Base-by-base conservation (phyloP, 1,140 invertebrate genomes). In the Glossosoma conforme region DNA sequence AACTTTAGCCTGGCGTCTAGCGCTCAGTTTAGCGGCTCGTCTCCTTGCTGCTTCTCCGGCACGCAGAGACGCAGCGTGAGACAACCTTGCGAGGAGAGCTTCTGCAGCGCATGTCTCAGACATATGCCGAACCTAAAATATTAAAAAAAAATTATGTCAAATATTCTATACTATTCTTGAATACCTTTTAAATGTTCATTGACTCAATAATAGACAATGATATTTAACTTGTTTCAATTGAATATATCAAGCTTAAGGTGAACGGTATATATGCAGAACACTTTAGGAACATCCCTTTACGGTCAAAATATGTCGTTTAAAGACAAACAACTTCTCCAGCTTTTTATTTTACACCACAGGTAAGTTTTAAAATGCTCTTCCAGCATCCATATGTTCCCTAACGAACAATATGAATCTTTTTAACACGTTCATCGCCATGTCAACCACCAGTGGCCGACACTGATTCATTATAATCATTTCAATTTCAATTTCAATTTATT, bases 51-150 rank as follows among this genome's bases (percentile, higher is more conserved):
- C 71, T 64, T 87, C 85, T 43, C 82, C 47, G 10, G 87, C 87
- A 54, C 86, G 69, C 25, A 91, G 58, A 56, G 82, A 87, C 0
- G 89, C 85, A 59, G 86, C 79, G 71, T 92, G 93, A n/a, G 88
- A 90, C 11, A 93, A 73, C 25, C 91, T 74, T 1, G 91, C 87
- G 60, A 92, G 71, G 44, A 90, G 65, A 18, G 90, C 89, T 62
- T 93, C 90, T 5, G 85, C 85, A 11, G 90, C 91, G 66, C 91
- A 86, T 35, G 76, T 76, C 48, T 91, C 87, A 0, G 85, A 86
- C 81, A 89, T 83, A 58, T 89, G 85, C 3, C 85, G 73, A 2
- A 89, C 86, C 55, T 58, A 21, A 17, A 35, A 22, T 10, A 41
- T 6, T 17, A 44, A 44, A 13, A 8, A 33, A 32, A 1, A 36